Percentiles rank a stretch among this genome's conserved stretches.
Evolutionary conservation across 2,797 vertebrate genomes (phyloP).

Genomic region (Gallinago nigripennis): DNA sequence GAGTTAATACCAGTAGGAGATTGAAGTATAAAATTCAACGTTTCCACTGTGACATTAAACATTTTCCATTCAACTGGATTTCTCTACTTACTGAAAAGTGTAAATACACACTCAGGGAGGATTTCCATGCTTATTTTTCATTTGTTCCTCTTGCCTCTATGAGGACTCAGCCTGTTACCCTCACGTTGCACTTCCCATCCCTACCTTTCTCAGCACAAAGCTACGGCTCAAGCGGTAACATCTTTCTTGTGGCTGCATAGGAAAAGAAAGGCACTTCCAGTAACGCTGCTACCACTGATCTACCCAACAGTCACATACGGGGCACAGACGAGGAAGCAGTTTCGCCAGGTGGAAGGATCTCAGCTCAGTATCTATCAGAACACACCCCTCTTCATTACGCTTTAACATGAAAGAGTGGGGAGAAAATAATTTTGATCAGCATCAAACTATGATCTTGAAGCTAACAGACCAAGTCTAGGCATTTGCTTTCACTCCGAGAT

Average conservation of each 20-base stretch:
- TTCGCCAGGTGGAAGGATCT: background rate
- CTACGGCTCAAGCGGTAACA: background rate
- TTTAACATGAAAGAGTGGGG: background rate
- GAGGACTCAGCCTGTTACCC: background rate
- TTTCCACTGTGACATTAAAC: background rate
- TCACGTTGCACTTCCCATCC: rapidly evolving
- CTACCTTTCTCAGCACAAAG: background rate
- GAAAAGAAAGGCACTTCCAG: background rate
- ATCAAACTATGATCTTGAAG: background rate
- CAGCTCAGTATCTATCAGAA: background rate
- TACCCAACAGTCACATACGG: rapidly evolving
- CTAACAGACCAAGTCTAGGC: background rate
- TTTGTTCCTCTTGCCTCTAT: background rate
- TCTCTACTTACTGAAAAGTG: background rate
- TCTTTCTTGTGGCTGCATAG: rapidly evolving
- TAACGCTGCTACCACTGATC: rapidly evolving
- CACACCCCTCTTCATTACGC: background rate
- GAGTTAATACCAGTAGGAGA: background rate
- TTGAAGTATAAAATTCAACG: background rate
- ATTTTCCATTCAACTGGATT: background rate
- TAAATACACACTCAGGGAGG: rapidly evolving
- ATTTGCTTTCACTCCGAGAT: background rate
- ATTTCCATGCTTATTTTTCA: background rate
- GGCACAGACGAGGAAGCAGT: background rate
- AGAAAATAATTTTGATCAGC: background rate